These are phyloP conservation scores for Anoura caudifer DNA, from an alignment of 2,113 vertebrate genomes.

Conservation along the genomic window DNA sequence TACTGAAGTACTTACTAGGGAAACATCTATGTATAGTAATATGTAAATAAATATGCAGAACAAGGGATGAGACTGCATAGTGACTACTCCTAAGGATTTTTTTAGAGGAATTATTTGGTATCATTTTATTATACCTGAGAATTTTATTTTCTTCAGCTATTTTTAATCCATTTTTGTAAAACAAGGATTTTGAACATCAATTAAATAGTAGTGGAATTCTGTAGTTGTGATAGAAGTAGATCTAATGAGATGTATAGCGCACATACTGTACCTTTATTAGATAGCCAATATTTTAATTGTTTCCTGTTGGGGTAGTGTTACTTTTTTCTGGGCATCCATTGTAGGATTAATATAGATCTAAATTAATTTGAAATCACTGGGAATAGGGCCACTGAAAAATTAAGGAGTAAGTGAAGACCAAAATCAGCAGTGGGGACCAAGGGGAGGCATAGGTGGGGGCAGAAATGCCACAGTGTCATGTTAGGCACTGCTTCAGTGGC, in stretches of 20 bases:
- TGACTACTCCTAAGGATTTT: neutral
- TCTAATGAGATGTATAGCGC: neutral
- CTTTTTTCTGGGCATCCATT: neutral
- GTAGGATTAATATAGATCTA: neutral
- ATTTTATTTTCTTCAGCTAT: neutral
- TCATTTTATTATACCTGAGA: neutral
- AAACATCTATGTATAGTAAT: neutral
- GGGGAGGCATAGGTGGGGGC: neutral
- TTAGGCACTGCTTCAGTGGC: neutral
- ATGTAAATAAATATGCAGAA: neutral
- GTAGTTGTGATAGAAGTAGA: neutral
- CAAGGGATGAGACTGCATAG: neutral
- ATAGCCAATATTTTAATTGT: neutral
- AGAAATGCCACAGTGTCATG: neutral
- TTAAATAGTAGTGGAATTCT: neutral
- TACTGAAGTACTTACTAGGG: neutral
- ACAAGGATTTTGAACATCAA: neutral
- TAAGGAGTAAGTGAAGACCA: neutral
- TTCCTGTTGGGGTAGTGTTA: neutral
- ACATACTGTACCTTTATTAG: neutral
- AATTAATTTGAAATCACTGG: neutral
- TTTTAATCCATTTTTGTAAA: neutral
- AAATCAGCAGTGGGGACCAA: neutral
- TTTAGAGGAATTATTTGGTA: neutral
- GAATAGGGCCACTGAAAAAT: neutral